phyloP scores from a whole-genome alignment of 2,888 invertebrate genomes.

The Metopia argyrocephala region DNA sequence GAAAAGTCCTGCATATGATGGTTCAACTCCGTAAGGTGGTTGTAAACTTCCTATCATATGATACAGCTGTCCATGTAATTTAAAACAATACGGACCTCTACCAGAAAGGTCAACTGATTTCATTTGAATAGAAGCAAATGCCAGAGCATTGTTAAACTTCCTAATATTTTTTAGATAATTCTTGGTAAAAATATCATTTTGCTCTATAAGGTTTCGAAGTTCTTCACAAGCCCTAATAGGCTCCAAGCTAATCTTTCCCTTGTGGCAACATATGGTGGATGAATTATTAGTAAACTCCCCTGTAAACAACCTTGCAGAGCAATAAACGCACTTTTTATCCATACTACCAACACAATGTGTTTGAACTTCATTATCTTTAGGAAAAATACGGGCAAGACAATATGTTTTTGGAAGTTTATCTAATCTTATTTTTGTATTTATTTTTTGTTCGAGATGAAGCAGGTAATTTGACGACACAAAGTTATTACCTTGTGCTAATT shows the following conservation, averaged over 20 bases:
- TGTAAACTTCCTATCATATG: slow-evolving; percentile 12
- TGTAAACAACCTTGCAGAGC: neutral
- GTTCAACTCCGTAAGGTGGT: slow-evolving; percentile 3
- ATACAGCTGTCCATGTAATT: slow-evolving; percentile 19
- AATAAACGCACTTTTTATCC: neutral
- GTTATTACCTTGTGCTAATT: neutral
- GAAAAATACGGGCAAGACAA: neutral
- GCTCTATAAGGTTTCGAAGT: neutral
- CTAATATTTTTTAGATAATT: slow-evolving; percentile 25
- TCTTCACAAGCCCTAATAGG: slow-evolving; percentile 5
- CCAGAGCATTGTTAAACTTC: slow-evolving; percentile 22
- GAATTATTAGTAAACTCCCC: neutral
- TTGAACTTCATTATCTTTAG: neutral
- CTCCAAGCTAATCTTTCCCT: slow-evolving; percentile 14
- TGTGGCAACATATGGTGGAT: slow-evolving; percentile 28
- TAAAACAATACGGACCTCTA: slow-evolving; percentile 18
- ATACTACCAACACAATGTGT: neutral
- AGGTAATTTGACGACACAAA: neutral
- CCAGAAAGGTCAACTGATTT: slow-evolving; percentile 23
- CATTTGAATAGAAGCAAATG: slow-evolving; percentile 9
- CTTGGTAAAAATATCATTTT: slow-evolving; percentile 12
- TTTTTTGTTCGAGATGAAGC: neutral
- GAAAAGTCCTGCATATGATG: slow-evolving; percentile 17
- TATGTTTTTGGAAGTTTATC: neutral
- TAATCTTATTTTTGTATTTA: neutral